These are phyloP conservation scores for Sturnus vulgaris DNA, from an alignment of 2,113 vertebrate genomes.

Conservation along the genomic window DNA sequence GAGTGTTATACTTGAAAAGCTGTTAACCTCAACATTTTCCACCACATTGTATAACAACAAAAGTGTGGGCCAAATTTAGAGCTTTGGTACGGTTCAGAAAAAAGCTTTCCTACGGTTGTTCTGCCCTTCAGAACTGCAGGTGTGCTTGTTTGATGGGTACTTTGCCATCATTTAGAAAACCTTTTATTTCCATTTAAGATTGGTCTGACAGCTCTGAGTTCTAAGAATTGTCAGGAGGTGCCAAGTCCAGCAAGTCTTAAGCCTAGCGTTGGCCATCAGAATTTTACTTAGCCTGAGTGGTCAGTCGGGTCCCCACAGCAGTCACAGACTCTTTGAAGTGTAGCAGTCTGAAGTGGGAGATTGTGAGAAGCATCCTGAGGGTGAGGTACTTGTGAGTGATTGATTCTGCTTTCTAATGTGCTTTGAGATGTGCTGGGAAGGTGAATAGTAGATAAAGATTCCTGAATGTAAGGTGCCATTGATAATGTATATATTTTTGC, in stretches of 20 bases:
- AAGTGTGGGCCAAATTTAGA: slow-evolving; percentile 1
- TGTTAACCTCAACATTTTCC: slow-evolving; percentile 21
- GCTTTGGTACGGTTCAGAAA: background rate
- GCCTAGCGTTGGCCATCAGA: background rate
- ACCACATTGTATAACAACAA: background rate
- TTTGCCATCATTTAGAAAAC: background rate
- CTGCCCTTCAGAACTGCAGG: background rate
- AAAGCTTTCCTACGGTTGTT: slow-evolving; percentile 13
- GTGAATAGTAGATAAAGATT: background rate
- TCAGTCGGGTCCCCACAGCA: fast-evolving
- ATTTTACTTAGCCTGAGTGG: background rate
- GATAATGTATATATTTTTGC: background rate
- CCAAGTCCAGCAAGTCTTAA: background rate
- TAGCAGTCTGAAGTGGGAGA: background rate
- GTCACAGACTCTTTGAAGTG: background rate
- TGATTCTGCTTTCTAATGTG: background rate
- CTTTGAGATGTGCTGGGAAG: background rate
- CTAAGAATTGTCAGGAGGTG: background rate
- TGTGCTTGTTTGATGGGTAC: background rate
- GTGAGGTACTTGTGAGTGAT: background rate
- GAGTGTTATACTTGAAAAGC: slow-evolving; percentile 13
- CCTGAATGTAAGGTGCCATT: background rate
- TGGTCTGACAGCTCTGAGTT: background rate
- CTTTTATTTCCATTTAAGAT: background rate
- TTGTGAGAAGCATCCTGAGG: background rate